Evolutionary conservation across 2,797 vertebrate genomes (phyloP).

Genomic region (Molossus alvarezi): DNA sequence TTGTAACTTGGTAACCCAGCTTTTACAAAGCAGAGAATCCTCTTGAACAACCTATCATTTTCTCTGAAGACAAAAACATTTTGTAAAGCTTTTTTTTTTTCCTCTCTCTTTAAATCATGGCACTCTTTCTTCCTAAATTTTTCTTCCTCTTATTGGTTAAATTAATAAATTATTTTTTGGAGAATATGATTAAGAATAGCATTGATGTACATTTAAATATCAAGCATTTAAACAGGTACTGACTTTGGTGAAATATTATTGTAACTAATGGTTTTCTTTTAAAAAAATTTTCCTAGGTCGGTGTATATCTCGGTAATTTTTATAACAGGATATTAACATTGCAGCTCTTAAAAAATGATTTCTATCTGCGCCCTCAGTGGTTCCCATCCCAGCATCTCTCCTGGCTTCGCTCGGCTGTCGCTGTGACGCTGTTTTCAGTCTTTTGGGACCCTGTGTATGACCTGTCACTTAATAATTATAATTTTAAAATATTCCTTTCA

Average conservation of each 20-base stretch:
- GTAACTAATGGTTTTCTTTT: neutral
- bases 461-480: neutral
- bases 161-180: neutral
- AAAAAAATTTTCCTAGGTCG: neutral
- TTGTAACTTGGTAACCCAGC: neutral
- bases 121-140: neutral
- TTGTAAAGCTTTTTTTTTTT: neutral
- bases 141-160: neutral
- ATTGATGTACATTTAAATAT: neutral
- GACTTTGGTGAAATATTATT: neutral
- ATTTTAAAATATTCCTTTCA: conserved; percentile 27
- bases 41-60: conserved; percentile 7
- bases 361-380: neutral
- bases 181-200: neutral
- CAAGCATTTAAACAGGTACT: neutral
- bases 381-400: neutral
- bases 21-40: neutral
- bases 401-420: neutral
- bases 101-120: neutral
- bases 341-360: neutral
- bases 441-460: neutral
- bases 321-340: neutral
- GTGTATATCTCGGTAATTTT: conserved; percentile 44
- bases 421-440: neutral
- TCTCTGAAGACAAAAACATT: conserved; percentile 14